Evolutionary conservation across 2,113 vertebrate species (phyloP), one percentile per base, ranked within the genome.

Genomic region (Petaurus breviceps): DNA sequence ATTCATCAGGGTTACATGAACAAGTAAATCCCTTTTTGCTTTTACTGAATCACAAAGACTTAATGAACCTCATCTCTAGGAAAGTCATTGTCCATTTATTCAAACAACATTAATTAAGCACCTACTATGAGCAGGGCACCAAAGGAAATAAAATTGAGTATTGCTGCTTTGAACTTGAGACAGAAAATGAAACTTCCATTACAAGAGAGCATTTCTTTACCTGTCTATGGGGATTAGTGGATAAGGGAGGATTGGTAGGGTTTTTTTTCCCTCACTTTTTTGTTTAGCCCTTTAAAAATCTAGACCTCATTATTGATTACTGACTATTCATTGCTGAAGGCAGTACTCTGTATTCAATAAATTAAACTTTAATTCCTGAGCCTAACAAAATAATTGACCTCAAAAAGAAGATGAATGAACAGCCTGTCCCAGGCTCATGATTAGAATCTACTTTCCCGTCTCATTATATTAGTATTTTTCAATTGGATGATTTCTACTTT

Each of bases 321-420:
- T 94, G 54, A 96, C 94, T 95, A 91, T 95, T 96, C 91, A 97
- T 94, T 96, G 94, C 84, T 97, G 54, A 97, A 96, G 92, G 92
- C 94, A 84, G 51, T 57, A 28, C 92, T 95, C 54, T 57, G 43
- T 94, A 94, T 95, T 97, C 94, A 97, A 93, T 97, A 97, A 98
- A 97, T 98, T 97, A 97, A 95, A 92, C 31, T 97, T 95, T 97
- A 96, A 97, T 98, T 97, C 90, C 90, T 54, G 43, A 97, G 89
- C 93, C 94, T 90, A 97, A 89, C 94, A 94, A 96, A 96, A 97
- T 97, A 97, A 97, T 96, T 98, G 97, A 97, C 94, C 95, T 97
- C 91, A 95, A 93, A 97, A 96, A 94, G 92, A 97, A 97, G 96
- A 97, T 91, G 96, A 98, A 98, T 97, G 92, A 96, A 95, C 96